Base-by-base conservation (phyloP, 2,113 vertebrate genomes). In the Barnardius zonarius region DNA sequence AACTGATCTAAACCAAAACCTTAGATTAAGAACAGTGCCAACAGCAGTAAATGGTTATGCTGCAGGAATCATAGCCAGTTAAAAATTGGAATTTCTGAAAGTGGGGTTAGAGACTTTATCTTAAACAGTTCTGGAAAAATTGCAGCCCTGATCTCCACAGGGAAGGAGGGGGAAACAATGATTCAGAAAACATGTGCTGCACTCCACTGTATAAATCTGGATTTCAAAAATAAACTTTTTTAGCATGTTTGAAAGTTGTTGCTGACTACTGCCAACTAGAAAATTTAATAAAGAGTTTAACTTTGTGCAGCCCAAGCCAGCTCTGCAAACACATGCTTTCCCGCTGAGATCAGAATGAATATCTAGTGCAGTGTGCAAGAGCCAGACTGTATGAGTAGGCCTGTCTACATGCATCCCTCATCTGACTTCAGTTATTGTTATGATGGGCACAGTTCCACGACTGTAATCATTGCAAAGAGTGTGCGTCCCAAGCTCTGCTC, bases 231-330 rank as follows among this genome's bases (percentile, higher is more conserved):
- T 33, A 88, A 93, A 93, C 93, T 89, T 90, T 91, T 95, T 76
- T 86, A 96, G 96, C 78, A 64, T 17, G 37, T 85, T 89, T 59
- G 55, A 93, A 94, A 92, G 94, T 83, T 96, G 95, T 79, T 91
- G 89, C 94, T 94, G 72, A 95, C 94, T 95, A 85, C 83, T 85
- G 96, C 91, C 92, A 94, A 84, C 54, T 63, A 57, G 82, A 88
- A 96, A 95, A 96, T 96, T 95, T 96, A 86, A 95, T 97, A 93
- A 97, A 97, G 92, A 95, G 91, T 93, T 90, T 94, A 78, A 89
- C 51, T 57, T 68, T 20, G 87, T 64, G 91, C 83, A 93, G 93
- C 79, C 89, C 61, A 2, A 95, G 92, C 87, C 93, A 89, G 90
- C 88, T 95, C 92, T 93, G 88, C 95, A 95, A 94, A 93, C 96